phyloP scores from a whole-genome alignment of 2,113 vertebrate species.

The Ammodytes dubius region DNA sequence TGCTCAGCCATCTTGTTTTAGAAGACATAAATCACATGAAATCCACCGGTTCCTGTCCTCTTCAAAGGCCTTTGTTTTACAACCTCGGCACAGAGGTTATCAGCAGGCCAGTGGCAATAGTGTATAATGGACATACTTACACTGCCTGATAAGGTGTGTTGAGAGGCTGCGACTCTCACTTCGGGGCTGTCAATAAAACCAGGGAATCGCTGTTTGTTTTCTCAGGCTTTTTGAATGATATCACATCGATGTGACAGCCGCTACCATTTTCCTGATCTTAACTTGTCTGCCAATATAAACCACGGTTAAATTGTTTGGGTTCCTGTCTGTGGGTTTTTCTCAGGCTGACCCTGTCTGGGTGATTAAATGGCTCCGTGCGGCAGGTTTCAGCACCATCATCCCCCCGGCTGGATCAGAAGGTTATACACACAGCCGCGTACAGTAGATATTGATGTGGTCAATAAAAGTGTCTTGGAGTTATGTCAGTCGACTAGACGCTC shows the following conservation, averaged over 20 bases:
- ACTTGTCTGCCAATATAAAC: slow-evolving; percentile 70
- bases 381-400: slow-evolving; percentile 61
- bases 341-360: slow-evolving; percentile 71
- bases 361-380: slow-evolving; percentile 66
- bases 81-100: slow-evolving; percentile 77
- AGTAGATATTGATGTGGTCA: slow-evolving; percentile 80
- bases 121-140: slow-evolving; percentile 77
- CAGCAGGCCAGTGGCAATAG: slow-evolving; percentile 77
- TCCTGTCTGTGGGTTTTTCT: slow-evolving; percentile 75
- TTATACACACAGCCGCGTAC: slow-evolving; percentile 62
- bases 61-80: slow-evolving; percentile 83
- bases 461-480: slow-evolving; percentile 80
- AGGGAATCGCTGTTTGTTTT: slow-evolving; percentile 63
- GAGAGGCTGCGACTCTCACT: slow-evolving; percentile 51
- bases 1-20: slow-evolving; percentile 72
- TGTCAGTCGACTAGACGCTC: slow-evolving; percentile 82
- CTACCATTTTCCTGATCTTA: slow-evolving; percentile 28
- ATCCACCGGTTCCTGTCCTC: slow-evolving; percentile 70
- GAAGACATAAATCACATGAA: slow-evolving; percentile 78
- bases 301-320: slow-evolving; percentile 67
- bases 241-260: slow-evolving; percentile 54
- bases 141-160: slow-evolving; percentile 73
- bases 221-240: slow-evolving; percentile 65
- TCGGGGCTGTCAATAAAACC: slow-evolving; percentile 67
- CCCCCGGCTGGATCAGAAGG: slow-evolving; percentile 69